Conservation (phyloP, 1,140 invertebrate species). For the Drosophila ambigua region DNA sequence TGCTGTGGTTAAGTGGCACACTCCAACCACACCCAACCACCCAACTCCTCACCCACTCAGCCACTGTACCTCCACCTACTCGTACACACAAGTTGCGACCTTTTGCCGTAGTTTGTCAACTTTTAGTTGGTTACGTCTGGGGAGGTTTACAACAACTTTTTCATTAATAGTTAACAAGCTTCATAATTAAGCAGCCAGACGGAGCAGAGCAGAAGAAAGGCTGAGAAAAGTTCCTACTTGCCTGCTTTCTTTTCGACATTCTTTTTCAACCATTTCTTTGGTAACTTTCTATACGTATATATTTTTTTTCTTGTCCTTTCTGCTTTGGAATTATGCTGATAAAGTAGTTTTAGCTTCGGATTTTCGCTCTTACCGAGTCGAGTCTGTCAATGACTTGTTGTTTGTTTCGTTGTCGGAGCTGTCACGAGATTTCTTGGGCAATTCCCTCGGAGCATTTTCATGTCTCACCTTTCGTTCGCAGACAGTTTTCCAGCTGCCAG, state of each 20-base stretch:
- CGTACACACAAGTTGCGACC: slow-evolving; percentile 26
- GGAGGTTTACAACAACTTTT: slow-evolving; percentile 75
- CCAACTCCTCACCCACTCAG: not conserved
- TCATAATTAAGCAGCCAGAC: slow-evolving; percentile 74
- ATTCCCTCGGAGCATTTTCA: slow-evolving; percentile 43
- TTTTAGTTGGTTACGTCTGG: slow-evolving; percentile 56
- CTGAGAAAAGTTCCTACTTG: slow-evolving; percentile 14
- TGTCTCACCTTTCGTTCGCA: slow-evolving; percentile 67
- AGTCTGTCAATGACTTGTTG: slow-evolving; percentile 67
- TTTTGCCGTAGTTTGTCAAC: slow-evolving; percentile 45
- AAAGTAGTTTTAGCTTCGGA: slow-evolving; percentile 53
- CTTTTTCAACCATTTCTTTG: slow-evolving; percentile 13
- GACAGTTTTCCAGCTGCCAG: slow-evolving; percentile 38
- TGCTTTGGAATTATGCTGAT: slow-evolving; percentile 52
- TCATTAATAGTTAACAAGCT: slow-evolving; percentile 83
- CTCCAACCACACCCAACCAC: too few relatives aligned
- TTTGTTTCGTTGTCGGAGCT: slow-evolving; percentile 55
- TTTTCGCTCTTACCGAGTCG: slow-evolving; percentile 6
- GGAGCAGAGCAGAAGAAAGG: slow-evolving; percentile 29
- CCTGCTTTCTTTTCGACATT: not conserved
- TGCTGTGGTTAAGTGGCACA: too few relatives aligned
- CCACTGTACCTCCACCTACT: not conserved
- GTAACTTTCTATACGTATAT: slow-evolving; percentile 6
- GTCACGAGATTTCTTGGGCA: slow-evolving; percentile 60
- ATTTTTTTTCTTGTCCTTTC: slow-evolving; percentile 5